Percentiles rank a stretch among this genome's conserved stretches.
These are phyloP conservation scores for Hippocampus kuda DNA, from an alignment of 2,797 vertebrate genomes.

Conservation along the genomic window DNA sequence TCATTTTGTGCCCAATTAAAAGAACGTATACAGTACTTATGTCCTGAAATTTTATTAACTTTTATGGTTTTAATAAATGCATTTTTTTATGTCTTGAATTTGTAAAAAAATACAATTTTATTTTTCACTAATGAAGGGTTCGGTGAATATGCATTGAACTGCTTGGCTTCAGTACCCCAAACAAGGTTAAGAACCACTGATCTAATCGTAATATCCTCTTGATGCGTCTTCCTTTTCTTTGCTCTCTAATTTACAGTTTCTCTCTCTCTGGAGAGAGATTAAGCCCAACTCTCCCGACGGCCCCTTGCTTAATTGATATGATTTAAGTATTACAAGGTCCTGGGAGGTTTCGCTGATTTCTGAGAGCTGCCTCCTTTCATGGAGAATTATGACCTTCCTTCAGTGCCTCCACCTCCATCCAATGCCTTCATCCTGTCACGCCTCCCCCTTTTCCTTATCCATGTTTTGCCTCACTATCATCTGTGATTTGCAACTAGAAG, in stretches of 20 bases:
- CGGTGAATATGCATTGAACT: too few relatives aligned
- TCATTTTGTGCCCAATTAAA: too few relatives aligned
- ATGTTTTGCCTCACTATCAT: neutral
- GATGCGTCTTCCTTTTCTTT: conserved; percentile 22
- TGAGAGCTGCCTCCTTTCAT: conserved; percentile 18
- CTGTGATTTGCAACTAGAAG: conserved; percentile 6
- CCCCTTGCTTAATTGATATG: conserved; percentile 74
- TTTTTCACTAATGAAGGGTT: too few relatives aligned
- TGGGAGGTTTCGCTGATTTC: conserved; percentile 56
- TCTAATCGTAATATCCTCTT: neutral
- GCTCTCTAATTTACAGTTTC: conserved; percentile 47
- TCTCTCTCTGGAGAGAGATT: conserved; percentile 70
- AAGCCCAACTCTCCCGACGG: conserved; percentile 70
- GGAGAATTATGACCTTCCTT: conserved; percentile 33
- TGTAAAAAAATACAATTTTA: too few relatives aligned
- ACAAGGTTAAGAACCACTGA: too few relatives aligned
- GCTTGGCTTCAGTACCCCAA: too few relatives aligned
- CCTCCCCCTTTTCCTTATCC: conserved; percentile 13
- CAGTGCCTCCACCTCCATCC: conserved; percentile 1
- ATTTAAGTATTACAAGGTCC: conserved; percentile 65
- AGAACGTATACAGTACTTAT: too few relatives aligned
- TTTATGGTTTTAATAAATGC: too few relatives aligned
- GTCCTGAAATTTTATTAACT: too few relatives aligned
- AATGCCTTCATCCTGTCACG: conserved; percentile 28
- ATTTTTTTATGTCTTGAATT: too few relatives aligned